A percentile compares a stretch with the other conserved stretches of the same genome.
Evolutionary conservation across 1,140 invertebrate genomes (phyloP).

Genomic region (Gryllus bimaculatus): DNA sequence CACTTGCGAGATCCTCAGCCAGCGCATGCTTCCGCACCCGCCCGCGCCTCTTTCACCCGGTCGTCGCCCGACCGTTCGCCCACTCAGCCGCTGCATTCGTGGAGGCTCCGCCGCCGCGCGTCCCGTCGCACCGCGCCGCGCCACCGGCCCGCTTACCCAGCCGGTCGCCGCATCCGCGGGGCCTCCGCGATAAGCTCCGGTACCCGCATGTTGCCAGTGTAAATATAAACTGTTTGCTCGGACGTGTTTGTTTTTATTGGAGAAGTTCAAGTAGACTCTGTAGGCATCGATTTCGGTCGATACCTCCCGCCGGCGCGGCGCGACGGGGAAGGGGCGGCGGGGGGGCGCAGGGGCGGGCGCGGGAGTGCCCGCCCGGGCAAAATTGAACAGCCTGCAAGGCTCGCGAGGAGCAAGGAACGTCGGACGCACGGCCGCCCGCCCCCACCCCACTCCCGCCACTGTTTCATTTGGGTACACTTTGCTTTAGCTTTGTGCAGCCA

Average conservation of each 20-base stretch:
- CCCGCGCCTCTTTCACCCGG: background rate
- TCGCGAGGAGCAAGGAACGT: no score
- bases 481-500: no score
- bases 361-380: no score
- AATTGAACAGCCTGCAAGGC: no score
- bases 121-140: no score
- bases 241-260: constrained; percentile 1
- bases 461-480: no score
- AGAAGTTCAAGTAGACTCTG: constrained; percentile 1
- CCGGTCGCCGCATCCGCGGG: background rate
- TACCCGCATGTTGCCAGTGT: constrained; percentile 2
- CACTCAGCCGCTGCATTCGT: background rate
- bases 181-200: background rate
- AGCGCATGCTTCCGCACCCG: background rate
- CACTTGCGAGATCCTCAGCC: no score
- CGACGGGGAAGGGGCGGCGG: background rate
- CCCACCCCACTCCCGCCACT: no score
- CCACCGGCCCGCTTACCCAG: background rate
- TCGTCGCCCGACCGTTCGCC: background rate
- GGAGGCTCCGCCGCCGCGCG: no score
- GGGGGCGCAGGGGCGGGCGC: no score
- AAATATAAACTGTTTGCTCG: constrained; percentile 5
- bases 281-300: background rate
- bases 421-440: no score
- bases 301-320: background rate